A percentile compares a stretch with the other conserved stretches of the same genome.
Evolutionary conservation across 2,888 invertebrate species (phyloP).

Genomic region (Cybosia mesomella): DNA sequence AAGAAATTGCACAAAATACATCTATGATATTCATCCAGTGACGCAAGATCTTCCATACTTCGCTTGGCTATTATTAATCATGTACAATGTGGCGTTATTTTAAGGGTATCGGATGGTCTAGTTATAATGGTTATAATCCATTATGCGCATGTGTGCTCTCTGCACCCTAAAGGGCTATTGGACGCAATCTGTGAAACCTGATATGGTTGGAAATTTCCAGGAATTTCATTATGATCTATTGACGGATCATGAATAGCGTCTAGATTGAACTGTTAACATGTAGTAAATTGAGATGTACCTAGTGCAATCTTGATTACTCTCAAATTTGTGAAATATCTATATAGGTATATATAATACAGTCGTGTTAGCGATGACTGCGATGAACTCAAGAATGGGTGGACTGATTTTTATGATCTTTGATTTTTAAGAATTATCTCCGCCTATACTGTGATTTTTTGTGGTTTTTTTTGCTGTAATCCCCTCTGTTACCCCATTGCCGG

Average conservation of each 20-base stretch:
- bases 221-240: conserved; percentile 82
- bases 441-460: no score
- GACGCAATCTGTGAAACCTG: conserved; percentile 83
- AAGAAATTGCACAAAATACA: conserved; percentile 83
- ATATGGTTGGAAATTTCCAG: conserved; percentile 59
- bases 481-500: no score
- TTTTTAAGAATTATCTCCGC: no score
- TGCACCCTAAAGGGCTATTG: conserved; percentile 79
- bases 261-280: conserved; percentile 61
- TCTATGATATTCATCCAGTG: conserved; percentile 64
- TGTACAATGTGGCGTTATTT: conserved; percentile 27
- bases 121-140: conserved; percentile 56
- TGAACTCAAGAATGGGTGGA: no score
- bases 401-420: no score
- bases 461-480: no score
- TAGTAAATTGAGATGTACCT: conserved; percentile 26
- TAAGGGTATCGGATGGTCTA: conserved; percentile 52
- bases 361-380: no score
- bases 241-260: conserved; percentile 71
- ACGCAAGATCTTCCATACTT: conserved; percentile 48
- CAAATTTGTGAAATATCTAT: not conserved
- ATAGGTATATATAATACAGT: no score
- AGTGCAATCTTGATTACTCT: not conserved
- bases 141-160: conserved; percentile 61
- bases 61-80: conserved; percentile 28